These are phyloP conservation scores for Ornithorhynchus anatinus DNA, from an alignment of 2,113 vertebrate genomes.

Conservation along the genomic window DNA sequence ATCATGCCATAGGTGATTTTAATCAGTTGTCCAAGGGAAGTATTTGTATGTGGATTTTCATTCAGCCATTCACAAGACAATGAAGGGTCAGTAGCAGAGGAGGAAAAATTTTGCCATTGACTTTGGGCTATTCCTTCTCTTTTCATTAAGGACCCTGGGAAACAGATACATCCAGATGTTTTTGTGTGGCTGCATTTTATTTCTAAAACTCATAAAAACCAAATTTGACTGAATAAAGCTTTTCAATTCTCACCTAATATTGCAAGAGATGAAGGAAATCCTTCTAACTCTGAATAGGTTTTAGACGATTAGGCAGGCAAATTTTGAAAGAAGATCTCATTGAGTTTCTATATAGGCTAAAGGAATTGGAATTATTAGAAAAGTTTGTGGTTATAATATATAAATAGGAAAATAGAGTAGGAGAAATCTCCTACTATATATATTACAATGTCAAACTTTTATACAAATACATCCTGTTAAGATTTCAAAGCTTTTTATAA, in stretches of 20 bases:
- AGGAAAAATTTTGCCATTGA: constrained; percentile 8
- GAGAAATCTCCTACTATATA: no score
- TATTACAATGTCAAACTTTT: no score
- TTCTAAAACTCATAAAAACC: constrained; percentile 21
- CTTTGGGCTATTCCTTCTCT: background rate
- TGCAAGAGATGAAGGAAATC: background rate
- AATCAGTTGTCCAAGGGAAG: constrained; percentile 38
- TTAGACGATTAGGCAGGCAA: background rate
- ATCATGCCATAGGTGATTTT: constrained; percentile 32
- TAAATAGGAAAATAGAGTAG: no score
- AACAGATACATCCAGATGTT: background rate
- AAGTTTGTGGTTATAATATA: background rate
- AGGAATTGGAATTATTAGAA: background rate
- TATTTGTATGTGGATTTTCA: constrained; percentile 11
- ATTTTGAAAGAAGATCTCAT: background rate
- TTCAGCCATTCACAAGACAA: constrained; percentile 34
- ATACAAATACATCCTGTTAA: no score
- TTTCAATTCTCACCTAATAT: background rate
- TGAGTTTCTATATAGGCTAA: background rate
- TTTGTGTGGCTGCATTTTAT: background rate
- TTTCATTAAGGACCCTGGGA: background rate
- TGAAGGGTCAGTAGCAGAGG: constrained; percentile 2
- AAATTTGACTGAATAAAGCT: constrained; percentile 4
- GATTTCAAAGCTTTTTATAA: no score
- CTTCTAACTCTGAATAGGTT: background rate